phyloP scores from a whole-genome alignment of 2,888 invertebrate species.

The Bellardia bayeri region DNA sequence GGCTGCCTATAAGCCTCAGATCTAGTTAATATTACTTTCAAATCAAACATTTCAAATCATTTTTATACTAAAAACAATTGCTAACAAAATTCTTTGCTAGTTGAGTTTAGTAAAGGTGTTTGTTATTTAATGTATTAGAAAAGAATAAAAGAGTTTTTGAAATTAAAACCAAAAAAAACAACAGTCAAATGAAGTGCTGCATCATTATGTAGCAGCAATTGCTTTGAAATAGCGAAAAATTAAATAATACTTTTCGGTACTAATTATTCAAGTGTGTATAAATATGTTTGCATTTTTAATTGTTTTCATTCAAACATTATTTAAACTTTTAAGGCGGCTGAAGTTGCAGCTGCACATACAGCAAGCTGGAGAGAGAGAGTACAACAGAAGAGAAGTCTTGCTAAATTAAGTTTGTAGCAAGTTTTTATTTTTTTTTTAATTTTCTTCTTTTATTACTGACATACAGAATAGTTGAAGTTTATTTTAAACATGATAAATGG shows the following conservation, averaged over 20 bases:
- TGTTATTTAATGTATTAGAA: constrained; percentile 29
- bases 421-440: constrained; percentile 11
- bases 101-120: constrained; percentile 27
- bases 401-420: constrained; percentile 65
- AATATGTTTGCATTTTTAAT: constrained; percentile 42
- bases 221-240: constrained; percentile 20
- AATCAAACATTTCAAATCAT: background rate
- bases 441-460: background rate
- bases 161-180: constrained; percentile 14
- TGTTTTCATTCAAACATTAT: constrained; percentile 54
- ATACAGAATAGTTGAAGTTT: constrained; percentile 43
- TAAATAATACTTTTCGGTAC: constrained; percentile 25
- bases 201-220: constrained; percentile 7
- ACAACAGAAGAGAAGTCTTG: constrained; percentile 17
- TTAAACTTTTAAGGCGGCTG: constrained; percentile 29
- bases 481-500: constrained; percentile 66
- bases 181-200: background rate
- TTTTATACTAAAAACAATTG: background rate
- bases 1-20: too few species aligned
- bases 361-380: background rate
- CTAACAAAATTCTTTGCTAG: background rate
- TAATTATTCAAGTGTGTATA: background rate
- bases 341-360: constrained; percentile 14
- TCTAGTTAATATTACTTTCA: too few species aligned
- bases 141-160: background rate